phyloP scores from a whole-genome alignment of 92 coral and sea anemone species.

The Epizoanthus stellaris region DNA sequence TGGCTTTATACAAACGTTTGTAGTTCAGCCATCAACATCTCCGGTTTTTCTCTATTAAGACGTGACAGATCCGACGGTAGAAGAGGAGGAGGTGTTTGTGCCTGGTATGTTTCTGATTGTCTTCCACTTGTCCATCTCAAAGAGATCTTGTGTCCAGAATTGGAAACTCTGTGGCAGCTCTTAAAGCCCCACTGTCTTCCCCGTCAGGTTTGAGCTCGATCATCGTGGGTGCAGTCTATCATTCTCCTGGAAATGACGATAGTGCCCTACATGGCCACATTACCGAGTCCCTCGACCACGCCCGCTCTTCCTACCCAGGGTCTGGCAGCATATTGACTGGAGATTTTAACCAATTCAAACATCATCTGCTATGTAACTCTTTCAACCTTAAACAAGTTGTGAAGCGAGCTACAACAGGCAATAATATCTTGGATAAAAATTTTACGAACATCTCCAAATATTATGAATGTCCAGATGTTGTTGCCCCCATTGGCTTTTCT shows the following conservation, averaged over 20 bases:
- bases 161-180: too few species aligned
- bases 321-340: conserved; percentile 12
- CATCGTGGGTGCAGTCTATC: too few species aligned
- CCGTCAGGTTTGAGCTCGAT: too few species aligned
- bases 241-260: too few species aligned
- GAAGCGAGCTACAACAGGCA: not conserved
- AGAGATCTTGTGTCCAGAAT: too few species aligned
- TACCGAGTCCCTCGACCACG: too few species aligned
- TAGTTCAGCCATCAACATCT: not conserved
- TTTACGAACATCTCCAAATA: not conserved
- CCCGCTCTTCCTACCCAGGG: too few species aligned
- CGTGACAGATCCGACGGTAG: conserved; percentile 6
- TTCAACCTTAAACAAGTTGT: conserved; percentile 28
- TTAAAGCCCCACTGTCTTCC: too few species aligned
- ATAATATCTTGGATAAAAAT: conserved; percentile 1
- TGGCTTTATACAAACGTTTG: conserved; percentile 25
- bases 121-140: too few species aligned
- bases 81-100: not conserved
- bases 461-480: conserved; percentile 11
- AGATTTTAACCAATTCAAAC: conserved; percentile 39
- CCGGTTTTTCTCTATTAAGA: conserved; percentile 19
- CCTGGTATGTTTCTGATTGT: too few species aligned
- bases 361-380: conserved; percentile 25
- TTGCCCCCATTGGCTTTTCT: conserved; percentile 21
- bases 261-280: too few species aligned